Conservation (phyloP, 1,140 invertebrate species). For the Macrobrachium nipponense region DNA sequence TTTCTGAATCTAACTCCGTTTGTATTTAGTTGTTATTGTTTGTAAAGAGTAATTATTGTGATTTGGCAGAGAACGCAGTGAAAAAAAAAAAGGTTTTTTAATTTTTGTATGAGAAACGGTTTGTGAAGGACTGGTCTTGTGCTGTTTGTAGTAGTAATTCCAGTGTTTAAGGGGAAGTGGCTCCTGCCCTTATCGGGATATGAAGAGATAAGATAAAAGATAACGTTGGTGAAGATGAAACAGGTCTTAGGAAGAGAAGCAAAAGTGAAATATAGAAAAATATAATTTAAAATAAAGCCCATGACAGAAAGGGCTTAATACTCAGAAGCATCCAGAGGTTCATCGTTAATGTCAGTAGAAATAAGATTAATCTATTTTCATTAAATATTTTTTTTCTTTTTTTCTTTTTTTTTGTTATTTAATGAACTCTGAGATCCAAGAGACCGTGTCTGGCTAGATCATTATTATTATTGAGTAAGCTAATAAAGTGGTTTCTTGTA, state of each 20-base stretch:
- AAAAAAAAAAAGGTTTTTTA: too few relatives aligned
- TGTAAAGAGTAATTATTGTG: too few relatives aligned
- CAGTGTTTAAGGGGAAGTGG: conserved; percentile 4
- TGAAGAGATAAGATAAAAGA: not conserved
- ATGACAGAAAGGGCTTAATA: too few relatives aligned
- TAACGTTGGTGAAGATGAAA: not conserved
- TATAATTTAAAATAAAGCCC: too few relatives aligned
- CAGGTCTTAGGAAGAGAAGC: not conserved
- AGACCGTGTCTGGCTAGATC: conserved; percentile 32
- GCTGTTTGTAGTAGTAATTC: not conserved
- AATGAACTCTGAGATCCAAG: conserved; percentile 42
- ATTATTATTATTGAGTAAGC: conserved; percentile 39
- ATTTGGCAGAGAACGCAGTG: too few relatives aligned
- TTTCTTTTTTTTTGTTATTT: conserved; percentile 38
- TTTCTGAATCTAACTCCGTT: too few relatives aligned
- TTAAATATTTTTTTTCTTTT: not conserved
- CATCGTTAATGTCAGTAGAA: conserved; percentile 12
- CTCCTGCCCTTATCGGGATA: too few relatives aligned
- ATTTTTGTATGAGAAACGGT: too few relatives aligned
- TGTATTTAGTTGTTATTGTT: too few relatives aligned
- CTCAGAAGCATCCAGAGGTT: not conserved
- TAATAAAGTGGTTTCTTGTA: conserved; percentile 46
- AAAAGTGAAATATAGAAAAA: too few relatives aligned
- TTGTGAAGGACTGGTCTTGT: too few relatives aligned
- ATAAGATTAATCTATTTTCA: conserved; percentile 23